Base-by-base conservation (phyloP, 2,797 vertebrate genomes). In the Acipenser oxyrinchus region DNA sequence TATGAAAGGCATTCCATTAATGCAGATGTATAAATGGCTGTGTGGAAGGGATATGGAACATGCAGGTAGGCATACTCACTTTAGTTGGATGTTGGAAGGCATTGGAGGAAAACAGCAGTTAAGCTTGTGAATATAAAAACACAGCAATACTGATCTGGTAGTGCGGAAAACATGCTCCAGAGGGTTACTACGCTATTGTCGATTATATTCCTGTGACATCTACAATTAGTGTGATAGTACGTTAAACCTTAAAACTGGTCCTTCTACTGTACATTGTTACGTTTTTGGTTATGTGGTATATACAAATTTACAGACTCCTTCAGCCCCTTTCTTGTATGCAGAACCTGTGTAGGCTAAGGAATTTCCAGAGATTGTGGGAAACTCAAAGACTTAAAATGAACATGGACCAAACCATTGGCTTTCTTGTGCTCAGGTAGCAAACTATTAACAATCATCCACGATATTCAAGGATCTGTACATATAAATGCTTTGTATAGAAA, bases 21-120 rank as follows among this genome's bases (percentile, higher is more conserved):
- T 37, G 23, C 23, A 37, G 23, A 37, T 37, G 23, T 37, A 37
- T 37, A 37, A 37, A 37, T 4, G 23, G 23, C 2, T 37, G 23
- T 37, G 23, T 37, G 23, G 23, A 37, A 37, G 23, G 23, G 2
- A 37, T 37, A 37, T 4, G 4, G 23, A 3, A 37, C 50, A 62
- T 66, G 63, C 49, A 66, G 60, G 57, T 69, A 73, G 73, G 68
- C 58, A 93, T 95, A 97, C 94, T 98, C 93, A 96, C 94, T 89
- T 92, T 87, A 88, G 89, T 88, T 83, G 76, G 75, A 81, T 89
- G 91, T 84, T 87, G 92, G 93, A 90, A 94, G 90, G 93, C 93
- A 94, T 91, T 92, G 92, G 88, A 91, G 85, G 86, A 87, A 89
- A 92, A 75, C 18, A 82, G 71, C 91, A 86, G 86, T 91, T 90